A percentile compares a stretch with the other conserved stretches of the same genome.
These are phyloP conservation scores for Oryzias woworae DNA, from an alignment of 2,113 vertebrate species.

Conservation along the genomic window DNA sequence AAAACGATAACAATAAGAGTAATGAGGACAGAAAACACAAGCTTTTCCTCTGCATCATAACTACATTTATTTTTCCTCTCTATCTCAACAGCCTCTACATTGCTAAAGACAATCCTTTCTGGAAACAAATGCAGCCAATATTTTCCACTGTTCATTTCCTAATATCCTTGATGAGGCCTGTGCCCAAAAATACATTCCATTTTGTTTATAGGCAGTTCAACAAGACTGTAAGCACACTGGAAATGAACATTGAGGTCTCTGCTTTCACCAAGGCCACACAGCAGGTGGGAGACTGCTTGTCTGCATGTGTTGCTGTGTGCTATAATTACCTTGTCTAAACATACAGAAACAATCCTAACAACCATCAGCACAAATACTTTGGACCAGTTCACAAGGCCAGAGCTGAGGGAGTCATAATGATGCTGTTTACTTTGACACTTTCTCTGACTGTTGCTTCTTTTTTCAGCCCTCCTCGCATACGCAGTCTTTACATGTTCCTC, in stretches of 20 bases:
- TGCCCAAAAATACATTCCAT: slow-evolving; percentile 22
- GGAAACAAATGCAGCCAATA: too few relatives aligned
- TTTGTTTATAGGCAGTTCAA: slow-evolving; percentile 31
- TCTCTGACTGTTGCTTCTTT: slow-evolving; percentile 27
- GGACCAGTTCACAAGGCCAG: slow-evolving; percentile 51
- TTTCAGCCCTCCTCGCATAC: slow-evolving; percentile 14
- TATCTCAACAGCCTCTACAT: too few relatives aligned
- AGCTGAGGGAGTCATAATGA: slow-evolving; percentile 49
- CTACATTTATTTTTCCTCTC: too few relatives aligned
- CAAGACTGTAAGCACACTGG: slow-evolving; percentile 23
- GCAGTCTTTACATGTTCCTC: slow-evolving; percentile 32
- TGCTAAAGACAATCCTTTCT: too few relatives aligned
- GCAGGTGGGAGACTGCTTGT: slow-evolving; percentile 37
- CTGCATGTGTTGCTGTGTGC: slow-evolving; percentile 35
- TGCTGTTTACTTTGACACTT: slow-evolving; percentile 56
- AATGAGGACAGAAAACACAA: too few relatives aligned
- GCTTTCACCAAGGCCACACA: slow-evolving; percentile 26
- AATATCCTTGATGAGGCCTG: not conserved
- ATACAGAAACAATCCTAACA: slow-evolving; percentile 39
- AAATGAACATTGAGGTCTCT: slow-evolving; percentile 9
- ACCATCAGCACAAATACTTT: slow-evolving; percentile 47
- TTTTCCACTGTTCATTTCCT: not conserved
- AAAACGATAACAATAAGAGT: too few relatives aligned
- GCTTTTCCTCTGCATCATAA: too few relatives aligned
- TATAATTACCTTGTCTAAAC: slow-evolving; percentile 64